These are phyloP conservation scores for Catostylus mosaicus DNA, from an alignment of 30 jellyfish, hydroid and myxozoan genomes.

Conservation along the genomic window DNA sequence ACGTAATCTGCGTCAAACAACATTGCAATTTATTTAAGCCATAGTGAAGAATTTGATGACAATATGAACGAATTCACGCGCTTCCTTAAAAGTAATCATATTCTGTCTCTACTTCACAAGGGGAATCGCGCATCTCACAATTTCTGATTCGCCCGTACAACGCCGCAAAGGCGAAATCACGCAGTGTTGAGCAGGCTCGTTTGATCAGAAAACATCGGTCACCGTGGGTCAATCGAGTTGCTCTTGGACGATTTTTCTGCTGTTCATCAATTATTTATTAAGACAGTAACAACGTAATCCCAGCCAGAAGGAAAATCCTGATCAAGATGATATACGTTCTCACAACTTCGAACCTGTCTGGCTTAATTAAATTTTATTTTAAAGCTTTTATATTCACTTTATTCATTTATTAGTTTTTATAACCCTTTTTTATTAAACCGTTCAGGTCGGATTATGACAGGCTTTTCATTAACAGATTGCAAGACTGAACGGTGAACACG, in stretches of 20 bases:
- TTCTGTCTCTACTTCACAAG: conserved; percentile 43
- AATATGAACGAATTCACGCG: conserved; percentile 26
- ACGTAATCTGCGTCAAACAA: background rate
- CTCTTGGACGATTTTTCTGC: background rate
- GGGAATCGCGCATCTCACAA: conserved; percentile 4
- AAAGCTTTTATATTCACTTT: no score
- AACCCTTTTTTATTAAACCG: no score
- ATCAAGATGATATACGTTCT: background rate
- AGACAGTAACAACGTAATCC: background rate
- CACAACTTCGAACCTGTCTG: no score
- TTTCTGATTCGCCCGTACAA: conserved; percentile 27
- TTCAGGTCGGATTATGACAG: no score
- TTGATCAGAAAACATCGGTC: background rate
- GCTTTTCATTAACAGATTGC: no score
- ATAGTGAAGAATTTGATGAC: background rate
- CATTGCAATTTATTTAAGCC: background rate
- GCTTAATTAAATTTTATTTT: no score
- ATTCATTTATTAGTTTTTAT: no score
- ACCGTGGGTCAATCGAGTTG: background rate
- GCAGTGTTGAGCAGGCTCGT: conserved; percentile 8
- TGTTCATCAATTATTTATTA: background rate
- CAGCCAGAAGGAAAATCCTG: background rate
- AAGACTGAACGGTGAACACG: no score
- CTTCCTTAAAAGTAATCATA: conserved; percentile 32
- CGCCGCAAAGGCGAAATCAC: conserved; percentile 43